Evolutionary conservation across 2,797 vertebrate genomes (phyloP).

Genomic region (Morus bassanus): DNA sequence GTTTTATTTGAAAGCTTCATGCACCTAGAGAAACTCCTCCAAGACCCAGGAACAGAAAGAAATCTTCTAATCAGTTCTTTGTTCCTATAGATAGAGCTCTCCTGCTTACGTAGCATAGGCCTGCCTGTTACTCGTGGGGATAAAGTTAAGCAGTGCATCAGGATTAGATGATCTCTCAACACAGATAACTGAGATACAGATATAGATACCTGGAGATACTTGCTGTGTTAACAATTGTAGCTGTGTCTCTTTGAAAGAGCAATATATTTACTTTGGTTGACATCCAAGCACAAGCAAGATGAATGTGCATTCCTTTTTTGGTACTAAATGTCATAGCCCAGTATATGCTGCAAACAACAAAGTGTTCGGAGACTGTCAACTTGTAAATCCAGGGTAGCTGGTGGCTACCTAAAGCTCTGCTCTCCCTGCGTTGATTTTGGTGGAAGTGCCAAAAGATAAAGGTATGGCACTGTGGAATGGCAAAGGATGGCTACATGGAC

Average conservation of each 20-base stretch:
- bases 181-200: not conserved
- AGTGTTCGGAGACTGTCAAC: not conserved
- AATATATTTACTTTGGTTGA: not conserved
- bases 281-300: not conserved
- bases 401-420: not conserved
- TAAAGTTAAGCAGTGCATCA: not conserved
- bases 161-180: not conserved
- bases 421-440: not conserved
- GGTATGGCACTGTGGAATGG: not conserved
- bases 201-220: not conserved
- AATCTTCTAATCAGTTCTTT: not conserved
- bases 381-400: not conserved
- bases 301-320: not conserved
- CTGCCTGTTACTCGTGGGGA: not conserved
- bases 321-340: not conserved
- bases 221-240: not conserved
- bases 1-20: not conserved
- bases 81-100: not conserved
- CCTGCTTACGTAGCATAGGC: rapidly evolving
- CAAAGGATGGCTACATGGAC: not conserved
- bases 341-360: not conserved
- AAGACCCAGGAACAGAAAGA: not conserved
- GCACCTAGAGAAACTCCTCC: not conserved
- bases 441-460: not conserved
- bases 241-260: not conserved